These are phyloP conservation scores for Pantala flavescens DNA, from an alignment of 1,140 invertebrate species.

Conservation along the genomic window DNA sequence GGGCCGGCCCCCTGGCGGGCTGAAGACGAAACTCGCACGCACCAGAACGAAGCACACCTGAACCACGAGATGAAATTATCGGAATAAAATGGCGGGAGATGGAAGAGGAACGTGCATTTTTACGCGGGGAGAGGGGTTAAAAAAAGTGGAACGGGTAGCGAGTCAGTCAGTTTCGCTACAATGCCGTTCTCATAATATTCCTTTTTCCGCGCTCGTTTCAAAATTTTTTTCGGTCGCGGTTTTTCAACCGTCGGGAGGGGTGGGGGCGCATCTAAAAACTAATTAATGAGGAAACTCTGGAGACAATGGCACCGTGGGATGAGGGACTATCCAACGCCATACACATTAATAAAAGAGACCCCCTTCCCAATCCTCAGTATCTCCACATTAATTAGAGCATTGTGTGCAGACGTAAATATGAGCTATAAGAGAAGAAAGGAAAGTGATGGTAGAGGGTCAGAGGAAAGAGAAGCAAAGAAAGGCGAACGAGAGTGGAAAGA, in stretches of 20 bases:
- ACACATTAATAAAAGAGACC: neutral
- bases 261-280: neutral
- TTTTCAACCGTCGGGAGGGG: neutral
- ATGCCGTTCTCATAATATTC: too few species aligned
- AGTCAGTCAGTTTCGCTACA: too few species aligned
- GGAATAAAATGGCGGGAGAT: too few species aligned
- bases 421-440: neutral
- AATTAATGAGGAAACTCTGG: conserved; percentile 7
- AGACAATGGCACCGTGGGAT: neutral
- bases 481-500: neutral
- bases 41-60: too few species aligned
- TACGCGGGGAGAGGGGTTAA: too few species aligned
- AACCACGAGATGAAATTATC: too few species aligned
- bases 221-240: too few species aligned
- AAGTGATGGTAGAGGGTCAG: neutral
- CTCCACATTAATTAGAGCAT: conserved; percentile 9
- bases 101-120: too few species aligned
- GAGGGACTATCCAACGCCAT: neutral
- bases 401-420: neutral
- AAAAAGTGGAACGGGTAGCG: too few species aligned
- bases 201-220: too few species aligned
- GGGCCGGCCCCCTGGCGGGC: too few species aligned
- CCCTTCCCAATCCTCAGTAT: neutral
- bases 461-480: neutral
- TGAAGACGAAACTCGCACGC: too few species aligned